These are phyloP conservation scores for Spondyliosoma cantharus DNA, from an alignment of 2,797 vertebrate species.

Conservation along the genomic window DNA sequence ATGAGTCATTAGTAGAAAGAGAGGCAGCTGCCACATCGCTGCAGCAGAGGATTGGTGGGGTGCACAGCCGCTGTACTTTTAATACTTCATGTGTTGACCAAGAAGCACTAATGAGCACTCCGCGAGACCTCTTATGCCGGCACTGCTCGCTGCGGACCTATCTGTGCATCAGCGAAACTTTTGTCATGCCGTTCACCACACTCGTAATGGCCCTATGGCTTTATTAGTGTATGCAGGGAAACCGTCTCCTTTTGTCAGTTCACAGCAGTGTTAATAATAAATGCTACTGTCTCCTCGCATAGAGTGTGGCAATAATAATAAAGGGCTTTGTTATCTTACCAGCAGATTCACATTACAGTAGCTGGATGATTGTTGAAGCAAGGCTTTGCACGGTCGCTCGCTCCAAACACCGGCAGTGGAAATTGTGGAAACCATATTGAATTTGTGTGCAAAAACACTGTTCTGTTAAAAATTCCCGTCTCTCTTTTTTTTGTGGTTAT, in stretches of 20 bases:
- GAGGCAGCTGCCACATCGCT: constrained; percentile 69
- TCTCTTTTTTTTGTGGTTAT: not conserved
- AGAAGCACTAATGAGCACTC: constrained; percentile 76
- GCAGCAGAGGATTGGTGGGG: constrained; percentile 53
- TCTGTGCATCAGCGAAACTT: constrained; percentile 64
- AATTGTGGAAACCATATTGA: constrained; percentile 11
- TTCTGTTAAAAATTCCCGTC: not conserved
- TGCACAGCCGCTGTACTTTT: constrained; percentile 56
- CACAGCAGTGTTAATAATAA: constrained; percentile 52
- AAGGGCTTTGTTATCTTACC: constrained; percentile 29
- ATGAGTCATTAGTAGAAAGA: constrained; percentile 69
- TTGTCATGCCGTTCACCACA: constrained; percentile 48
- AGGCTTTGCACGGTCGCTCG: not conserved
- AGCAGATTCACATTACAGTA: not conserved
- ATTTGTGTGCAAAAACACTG: constrained; percentile 4
- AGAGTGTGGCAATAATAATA: constrained; percentile 15
- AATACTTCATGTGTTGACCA: constrained; percentile 75
- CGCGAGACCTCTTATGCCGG: constrained; percentile 54
- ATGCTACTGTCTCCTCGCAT: constrained; percentile 36
- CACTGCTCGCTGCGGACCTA: constrained; percentile 54
- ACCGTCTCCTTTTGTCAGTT: constrained; percentile 28
- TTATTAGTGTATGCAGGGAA: constrained; percentile 51
- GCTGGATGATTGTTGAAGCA: constrained; percentile 15
- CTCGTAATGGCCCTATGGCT: constrained; percentile 53
- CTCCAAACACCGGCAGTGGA: not conserved